Evolutionary conservation across 2,888 invertebrate genomes (phyloP).

Genomic region (Cantharis rustica): DNA sequence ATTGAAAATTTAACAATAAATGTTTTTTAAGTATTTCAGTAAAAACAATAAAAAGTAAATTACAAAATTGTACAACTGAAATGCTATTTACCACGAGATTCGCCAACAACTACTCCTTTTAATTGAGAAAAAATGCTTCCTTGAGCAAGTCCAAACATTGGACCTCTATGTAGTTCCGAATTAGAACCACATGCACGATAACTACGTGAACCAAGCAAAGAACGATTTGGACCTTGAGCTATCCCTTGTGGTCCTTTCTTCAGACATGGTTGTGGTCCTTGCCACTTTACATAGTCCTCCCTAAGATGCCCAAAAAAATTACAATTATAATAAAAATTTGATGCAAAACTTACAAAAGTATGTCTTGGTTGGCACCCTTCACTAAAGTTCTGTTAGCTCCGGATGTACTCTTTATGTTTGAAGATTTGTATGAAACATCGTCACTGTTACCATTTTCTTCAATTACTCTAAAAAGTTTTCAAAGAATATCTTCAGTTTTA

Average conservation of each 20-base stretch:
- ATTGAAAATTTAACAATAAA: not conserved
- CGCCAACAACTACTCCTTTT: conserved; percentile 56
- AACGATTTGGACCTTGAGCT: conserved; percentile 62
- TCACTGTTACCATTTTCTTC: conserved; percentile 48
- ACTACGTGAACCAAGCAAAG: conserved; percentile 46
- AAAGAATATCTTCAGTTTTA: not conserved
- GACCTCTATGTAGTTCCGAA: conserved; percentile 71
- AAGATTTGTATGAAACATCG: conserved; percentile 64
- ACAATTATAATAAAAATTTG: not conserved
- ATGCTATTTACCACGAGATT: conserved; percentile 59
- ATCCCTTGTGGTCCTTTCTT: conserved; percentile 58
- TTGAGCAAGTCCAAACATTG: conserved; percentile 72
- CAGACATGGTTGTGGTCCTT: conserved; percentile 74
- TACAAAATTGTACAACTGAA: conserved; percentile 44
- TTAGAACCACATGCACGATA: conserved; percentile 70
- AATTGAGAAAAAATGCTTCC: conserved; percentile 79
- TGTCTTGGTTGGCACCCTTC: conserved; percentile 79
- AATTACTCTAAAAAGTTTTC: conserved; percentile 39
- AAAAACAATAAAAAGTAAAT: conserved; percentile 12
- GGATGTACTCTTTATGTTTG: conserved; percentile 60
- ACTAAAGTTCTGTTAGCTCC: conserved; percentile 75
- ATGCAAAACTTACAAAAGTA: conserved; percentile 71
- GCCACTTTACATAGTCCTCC: conserved; percentile 83
- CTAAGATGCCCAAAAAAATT: conserved; percentile 53
- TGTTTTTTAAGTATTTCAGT: not conserved